Percentiles rank a stretch among this genome's conserved stretches.
These are phyloP conservation scores for Neodiprion pinetum DNA, from an alignment of 1,140 invertebrate genomes.

Conservation along the genomic window DNA sequence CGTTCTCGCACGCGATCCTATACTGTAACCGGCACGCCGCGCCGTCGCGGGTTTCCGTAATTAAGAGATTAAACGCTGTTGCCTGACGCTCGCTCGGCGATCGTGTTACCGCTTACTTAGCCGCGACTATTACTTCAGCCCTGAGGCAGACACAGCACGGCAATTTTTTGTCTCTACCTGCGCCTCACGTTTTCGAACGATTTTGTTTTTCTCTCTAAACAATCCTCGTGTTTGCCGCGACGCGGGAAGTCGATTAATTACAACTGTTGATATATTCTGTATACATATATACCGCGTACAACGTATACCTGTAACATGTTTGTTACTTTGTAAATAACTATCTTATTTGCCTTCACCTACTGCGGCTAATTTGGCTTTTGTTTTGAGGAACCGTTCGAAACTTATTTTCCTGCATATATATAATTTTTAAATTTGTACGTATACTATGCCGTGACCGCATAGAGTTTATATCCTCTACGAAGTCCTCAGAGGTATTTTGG, in stretches of 20 bases:
- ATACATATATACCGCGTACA: too few species aligned
- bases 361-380: too few species aligned
- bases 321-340: too few species aligned
- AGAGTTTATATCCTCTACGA: background rate
- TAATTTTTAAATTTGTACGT: too few species aligned
- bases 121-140: conserved; percentile 22
- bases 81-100: conserved; percentile 40
- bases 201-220: background rate
- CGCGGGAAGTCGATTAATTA: too few species aligned
- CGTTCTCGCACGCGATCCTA: background rate
- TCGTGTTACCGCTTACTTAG: conserved; percentile 24
- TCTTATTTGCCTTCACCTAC: too few species aligned
- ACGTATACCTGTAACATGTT: too few species aligned
- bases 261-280: too few species aligned
- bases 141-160: conserved; percentile 32
- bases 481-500: conserved; percentile 28
- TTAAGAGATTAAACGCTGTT: conserved; percentile 58
- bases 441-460: background rate
- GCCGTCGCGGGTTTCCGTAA: conserved; percentile 44
- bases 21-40: background rate
- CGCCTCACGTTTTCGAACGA: background rate
- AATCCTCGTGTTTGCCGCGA: too few species aligned
- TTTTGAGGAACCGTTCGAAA: too few species aligned
- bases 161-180: background rate
- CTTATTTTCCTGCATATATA: too few species aligned